These are phyloP conservation scores for Noctua pronuba DNA, from an alignment of 2,888 invertebrate species.

Conservation along the genomic window DNA sequence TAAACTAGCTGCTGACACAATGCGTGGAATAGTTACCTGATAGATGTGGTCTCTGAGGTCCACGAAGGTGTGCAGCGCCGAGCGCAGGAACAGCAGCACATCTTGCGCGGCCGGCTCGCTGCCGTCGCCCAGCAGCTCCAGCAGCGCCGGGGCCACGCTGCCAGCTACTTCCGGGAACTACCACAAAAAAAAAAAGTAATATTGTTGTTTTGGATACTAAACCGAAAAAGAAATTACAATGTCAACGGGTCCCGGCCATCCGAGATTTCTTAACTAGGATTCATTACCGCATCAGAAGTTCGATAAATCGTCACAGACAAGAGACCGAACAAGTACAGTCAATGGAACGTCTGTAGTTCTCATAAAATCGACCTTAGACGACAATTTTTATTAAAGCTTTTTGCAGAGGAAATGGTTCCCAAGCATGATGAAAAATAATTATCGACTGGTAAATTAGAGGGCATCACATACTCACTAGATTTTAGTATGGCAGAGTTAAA, in stretches of 20 bases:
- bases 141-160: slow-evolving; percentile 97
- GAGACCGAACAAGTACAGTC: neutral
- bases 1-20: neutral
- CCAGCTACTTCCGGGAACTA: slow-evolving; percentile 98
- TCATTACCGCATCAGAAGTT: neutral
- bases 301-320: neutral
- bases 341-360: neutral
- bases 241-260: neutral
- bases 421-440: neutral
- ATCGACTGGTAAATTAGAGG: neutral
- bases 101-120: slow-evolving; percentile 97
- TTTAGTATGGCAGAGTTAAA: neutral
- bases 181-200: no score
- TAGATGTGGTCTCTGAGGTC: slow-evolving; percentile 95
- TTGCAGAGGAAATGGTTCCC: neutral
- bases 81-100: slow-evolving; percentile 98
- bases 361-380: neutral
- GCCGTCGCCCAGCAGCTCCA: slow-evolving; percentile 97
- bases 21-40: slow-evolving; percentile 87
- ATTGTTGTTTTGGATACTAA: neutral
- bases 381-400: neutral
- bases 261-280: neutral
- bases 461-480: neutral
- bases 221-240: neutral
- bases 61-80: slow-evolving; percentile 98